Percentiles rank a stretch among this genome's conserved stretches.
Evolutionary conservation across 2,888 invertebrate genomes (phyloP).

Genomic region (Chouioia cunea): DNA sequence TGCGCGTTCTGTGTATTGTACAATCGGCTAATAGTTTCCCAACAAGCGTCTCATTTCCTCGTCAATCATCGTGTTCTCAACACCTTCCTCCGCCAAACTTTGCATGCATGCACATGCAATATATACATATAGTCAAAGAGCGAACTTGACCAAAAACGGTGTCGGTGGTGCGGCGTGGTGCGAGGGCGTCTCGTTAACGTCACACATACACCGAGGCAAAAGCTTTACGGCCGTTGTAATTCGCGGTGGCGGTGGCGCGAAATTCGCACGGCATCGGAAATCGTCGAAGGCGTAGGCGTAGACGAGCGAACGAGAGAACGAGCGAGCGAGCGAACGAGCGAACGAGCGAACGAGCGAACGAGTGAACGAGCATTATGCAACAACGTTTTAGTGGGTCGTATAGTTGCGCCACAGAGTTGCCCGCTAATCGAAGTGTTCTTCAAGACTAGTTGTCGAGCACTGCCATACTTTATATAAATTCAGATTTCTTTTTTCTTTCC

Average conservation of each 20-base stretch:
- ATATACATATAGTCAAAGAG: too few relatives aligned
- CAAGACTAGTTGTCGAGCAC: too few relatives aligned
- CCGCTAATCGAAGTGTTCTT: constrained; percentile 43
- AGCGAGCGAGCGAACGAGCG: background rate
- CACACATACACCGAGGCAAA: constrained; percentile 1
- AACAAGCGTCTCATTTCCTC: background rate
- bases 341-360: too few relatives aligned
- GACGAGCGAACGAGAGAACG: too few relatives aligned
- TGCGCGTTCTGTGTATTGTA: too few relatives aligned
- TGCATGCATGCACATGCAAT: too few relatives aligned
- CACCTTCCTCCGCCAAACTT: background rate
- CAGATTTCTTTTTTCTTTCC: too few relatives aligned
- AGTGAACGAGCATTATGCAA: constrained; percentile 60
- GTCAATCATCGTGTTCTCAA: constrained; percentile 9
- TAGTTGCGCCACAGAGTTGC: constrained; percentile 59
- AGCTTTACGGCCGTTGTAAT: constrained; percentile 28
- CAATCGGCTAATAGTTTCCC: too few relatives aligned
- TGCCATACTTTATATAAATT: too few relatives aligned
- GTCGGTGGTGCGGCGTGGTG: background rate
- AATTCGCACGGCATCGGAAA: constrained; percentile 40
- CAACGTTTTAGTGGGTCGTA: constrained; percentile 66
- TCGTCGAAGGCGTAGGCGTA: constrained; percentile 51
- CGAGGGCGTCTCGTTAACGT: constrained; percentile 33
- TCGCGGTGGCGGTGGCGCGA: constrained; percentile 18
- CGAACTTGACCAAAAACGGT: constrained; percentile 11